Percentiles rank a stretch among this genome's conserved stretches.
These are phyloP conservation scores for Meriones unguiculatus DNA, from an alignment of 2,113 vertebrate genomes.

Conservation along the genomic window DNA sequence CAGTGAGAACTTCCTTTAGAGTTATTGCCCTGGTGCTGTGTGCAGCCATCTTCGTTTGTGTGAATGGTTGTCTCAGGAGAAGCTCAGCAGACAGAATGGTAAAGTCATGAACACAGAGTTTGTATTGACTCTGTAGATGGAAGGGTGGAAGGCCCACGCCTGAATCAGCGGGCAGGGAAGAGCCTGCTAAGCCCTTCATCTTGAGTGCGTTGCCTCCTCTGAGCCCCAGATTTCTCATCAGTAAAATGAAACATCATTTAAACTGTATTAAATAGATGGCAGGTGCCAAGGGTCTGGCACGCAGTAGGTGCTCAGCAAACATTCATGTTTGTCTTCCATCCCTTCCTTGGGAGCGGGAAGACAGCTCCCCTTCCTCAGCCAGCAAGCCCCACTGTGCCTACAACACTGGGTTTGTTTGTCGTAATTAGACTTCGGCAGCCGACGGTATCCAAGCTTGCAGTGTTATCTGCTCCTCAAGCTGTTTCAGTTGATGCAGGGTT, in stretches of 20 bases:
- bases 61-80: conserved; percentile 79
- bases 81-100: conserved; percentile 79
- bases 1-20: conserved; percentile 75
- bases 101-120: conserved; percentile 53
- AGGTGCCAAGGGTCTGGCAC: not conserved
- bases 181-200: not conserved
- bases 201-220: not conserved
- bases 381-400: conserved; percentile 69
- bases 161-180: not conserved
- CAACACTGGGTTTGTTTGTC: conserved; percentile 83
- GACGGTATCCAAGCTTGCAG: conserved; percentile 69
- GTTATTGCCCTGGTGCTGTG: conserved; percentile 80
- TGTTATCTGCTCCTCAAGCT: conserved; percentile 75
- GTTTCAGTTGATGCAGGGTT: conserved; percentile 79
- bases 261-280: not conserved
- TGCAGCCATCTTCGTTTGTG: conserved; percentile 80
- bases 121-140: conserved; percentile 51
- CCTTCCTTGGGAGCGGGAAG: not conserved
- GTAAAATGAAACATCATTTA: not conserved
- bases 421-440: conserved; percentile 83
- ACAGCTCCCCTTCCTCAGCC: not conserved
- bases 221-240: conserved; percentile 42
- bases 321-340: not conserved
- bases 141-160: not conserved
- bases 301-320: conserved; percentile 5